Conservation (phyloP, 2,888 invertebrate genomes). For the Chaetoderma sp. region DNA sequence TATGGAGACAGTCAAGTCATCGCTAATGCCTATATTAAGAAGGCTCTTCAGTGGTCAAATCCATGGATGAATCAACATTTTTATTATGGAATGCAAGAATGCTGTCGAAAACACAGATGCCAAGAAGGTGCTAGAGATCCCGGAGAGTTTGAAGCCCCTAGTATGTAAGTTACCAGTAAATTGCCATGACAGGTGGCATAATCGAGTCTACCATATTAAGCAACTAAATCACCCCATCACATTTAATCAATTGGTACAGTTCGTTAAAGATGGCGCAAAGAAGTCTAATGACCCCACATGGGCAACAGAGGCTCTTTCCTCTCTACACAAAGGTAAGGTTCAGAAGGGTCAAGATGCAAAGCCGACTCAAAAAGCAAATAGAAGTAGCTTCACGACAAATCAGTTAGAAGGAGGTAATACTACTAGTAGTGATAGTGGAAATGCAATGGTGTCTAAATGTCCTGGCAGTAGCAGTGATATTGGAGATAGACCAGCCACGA, state of each 20-base stretch:
- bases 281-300: slow-evolving; percentile 20
- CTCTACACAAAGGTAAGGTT: neutral
- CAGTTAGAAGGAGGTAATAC: neutral
- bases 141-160: neutral
- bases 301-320: slow-evolving; percentile 11
- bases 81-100: neutral
- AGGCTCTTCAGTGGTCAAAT: neutral
- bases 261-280: slow-evolving; percentile 12
- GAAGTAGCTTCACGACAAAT: neutral
- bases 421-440: too few species aligned
- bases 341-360: neutral
- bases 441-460: neutral
- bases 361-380: neutral
- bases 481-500: neutral
- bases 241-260: slow-evolving; percentile 8
- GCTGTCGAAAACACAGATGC: neutral
- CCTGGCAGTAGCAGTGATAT: neutral
- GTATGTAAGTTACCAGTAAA: neutral
- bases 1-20: too few species aligned
- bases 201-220: neutral
- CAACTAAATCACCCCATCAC: neutral
- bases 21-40: too few species aligned
- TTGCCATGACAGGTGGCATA: neutral
- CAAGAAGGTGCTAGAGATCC: neutral
- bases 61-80: neutral